Conservation (phyloP, 2,888 invertebrate genomes). For the Reticulitermes lucifugus region DNA sequence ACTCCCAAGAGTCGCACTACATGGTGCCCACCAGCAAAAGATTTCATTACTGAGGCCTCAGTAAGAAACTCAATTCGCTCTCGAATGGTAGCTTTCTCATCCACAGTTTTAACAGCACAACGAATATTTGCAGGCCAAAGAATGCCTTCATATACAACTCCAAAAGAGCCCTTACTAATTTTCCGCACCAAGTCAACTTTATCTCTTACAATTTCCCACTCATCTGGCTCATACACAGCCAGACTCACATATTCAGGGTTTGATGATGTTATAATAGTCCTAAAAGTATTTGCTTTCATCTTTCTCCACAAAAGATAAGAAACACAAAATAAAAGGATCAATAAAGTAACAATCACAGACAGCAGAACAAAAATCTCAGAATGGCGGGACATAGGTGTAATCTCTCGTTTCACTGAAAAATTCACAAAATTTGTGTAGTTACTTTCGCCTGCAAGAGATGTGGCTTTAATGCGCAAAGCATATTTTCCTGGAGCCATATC, state of each 20-base stretch:
- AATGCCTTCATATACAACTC: slow-evolving; percentile 76
- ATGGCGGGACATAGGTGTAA: neutral
- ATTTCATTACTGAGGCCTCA: slow-evolving; percentile 81
- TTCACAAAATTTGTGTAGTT: slow-evolving; percentile 29
- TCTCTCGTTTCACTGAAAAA: slow-evolving; percentile 6
- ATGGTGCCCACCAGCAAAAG: slow-evolving; percentile 73
- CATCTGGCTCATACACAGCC: slow-evolving; percentile 71
- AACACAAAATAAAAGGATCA: neutral
- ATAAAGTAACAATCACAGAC: neutral
- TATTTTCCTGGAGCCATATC: slow-evolving; percentile 81
- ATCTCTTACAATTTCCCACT: slow-evolving; percentile 76
- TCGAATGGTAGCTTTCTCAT: slow-evolving; percentile 67
- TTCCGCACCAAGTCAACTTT: slow-evolving; percentile 69
- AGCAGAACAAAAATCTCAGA: neutral
- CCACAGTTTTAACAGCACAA: slow-evolving; percentile 75
- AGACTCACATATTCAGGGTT: slow-evolving; percentile 70
- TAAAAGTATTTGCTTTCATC: slow-evolving; percentile 56
- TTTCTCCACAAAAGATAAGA: neutral
- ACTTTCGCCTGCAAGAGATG: slow-evolving; percentile 81
- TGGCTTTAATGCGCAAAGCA: slow-evolving; percentile 79
- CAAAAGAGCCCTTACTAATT: slow-evolving; percentile 80
- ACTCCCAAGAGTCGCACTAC: slow-evolving; percentile 79
- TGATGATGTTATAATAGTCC: slow-evolving; percentile 65
- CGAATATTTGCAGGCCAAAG: slow-evolving; percentile 62
- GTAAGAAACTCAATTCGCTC: slow-evolving; percentile 74